phyloP scores from a whole-genome alignment of 2,797 vertebrate species.

The Tragopan temminckii region DNA sequence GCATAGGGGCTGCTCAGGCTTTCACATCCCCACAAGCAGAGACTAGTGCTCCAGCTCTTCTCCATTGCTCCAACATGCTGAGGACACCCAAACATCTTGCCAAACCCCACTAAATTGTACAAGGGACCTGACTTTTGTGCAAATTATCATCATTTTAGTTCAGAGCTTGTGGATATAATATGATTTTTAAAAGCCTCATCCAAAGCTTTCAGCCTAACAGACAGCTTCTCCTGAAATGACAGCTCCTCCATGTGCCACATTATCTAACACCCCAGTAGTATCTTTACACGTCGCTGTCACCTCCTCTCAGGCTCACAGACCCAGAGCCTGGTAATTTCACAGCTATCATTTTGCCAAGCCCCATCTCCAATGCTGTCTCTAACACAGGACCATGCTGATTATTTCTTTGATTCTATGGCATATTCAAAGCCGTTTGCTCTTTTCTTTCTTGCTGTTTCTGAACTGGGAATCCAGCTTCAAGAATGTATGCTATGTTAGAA shows the following conservation, averaged over 20 bases:
- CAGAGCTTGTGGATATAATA: too few species aligned
- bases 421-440: background rate
- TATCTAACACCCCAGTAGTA: conserved; percentile 63
- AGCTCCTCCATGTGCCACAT: conserved; percentile 11
- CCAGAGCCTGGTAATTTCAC: conserved; percentile 23
- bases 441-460: background rate
- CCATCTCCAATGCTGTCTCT: background rate
- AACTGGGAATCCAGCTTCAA: background rate
- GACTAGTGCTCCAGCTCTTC: background rate
- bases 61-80: rapidly evolving
- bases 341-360: background rate
- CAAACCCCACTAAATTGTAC: background rate
- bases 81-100: background rate
- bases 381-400: background rate
- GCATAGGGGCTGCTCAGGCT: background rate
- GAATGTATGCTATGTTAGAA: background rate
- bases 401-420: background rate
- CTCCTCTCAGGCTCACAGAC: conserved; percentile 61
- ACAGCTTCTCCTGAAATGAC: conserved; percentile 48
- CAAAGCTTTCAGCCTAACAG: conserved; percentile 38
- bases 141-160: background rate
- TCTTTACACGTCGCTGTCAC: conserved; percentile 58
- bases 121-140: conserved; percentile 20
- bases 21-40: background rate
- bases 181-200: background rate